These are phyloP conservation scores for Protophormia terraenovae DNA, from an alignment of 2,888 invertebrate genomes.

Conservation along the genomic window DNA sequence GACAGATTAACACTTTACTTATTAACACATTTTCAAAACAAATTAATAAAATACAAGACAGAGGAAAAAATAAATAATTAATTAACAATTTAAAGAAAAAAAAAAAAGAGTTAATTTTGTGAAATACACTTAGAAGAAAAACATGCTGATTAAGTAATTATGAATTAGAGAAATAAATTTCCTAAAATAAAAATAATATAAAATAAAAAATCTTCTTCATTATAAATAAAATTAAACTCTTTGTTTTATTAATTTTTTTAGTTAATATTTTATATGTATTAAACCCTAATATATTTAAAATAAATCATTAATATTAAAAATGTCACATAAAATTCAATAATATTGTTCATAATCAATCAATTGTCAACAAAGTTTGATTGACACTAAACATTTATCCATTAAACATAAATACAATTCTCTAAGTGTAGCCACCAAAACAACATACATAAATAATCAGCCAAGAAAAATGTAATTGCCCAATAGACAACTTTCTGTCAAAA, in stretches of 20 bases:
- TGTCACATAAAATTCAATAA: neutral
- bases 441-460: constrained; percentile 9
- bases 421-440: constrained; percentile 13
- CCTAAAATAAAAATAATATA: too few species aligned
- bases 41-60: neutral
- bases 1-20: constrained; percentile 3
- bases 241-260: neutral
- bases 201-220: too few species aligned
- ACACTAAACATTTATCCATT: neutral
- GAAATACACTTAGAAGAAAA: neutral
- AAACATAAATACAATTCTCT: constrained; percentile 5
- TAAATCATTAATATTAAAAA: neutral
- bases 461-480: constrained; percentile 27
- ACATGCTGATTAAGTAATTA: neutral
- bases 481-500: constrained; percentile 44
- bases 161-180: too few species aligned
- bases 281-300: neutral
- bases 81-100: neutral
- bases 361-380: neutral
- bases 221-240: neutral
- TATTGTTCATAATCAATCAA: constrained; percentile 3
- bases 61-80: neutral
- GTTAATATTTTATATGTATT: neutral
- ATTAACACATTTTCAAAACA: neutral
- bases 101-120: neutral